Evolutionary conservation across 2,797 vertebrate species (phyloP).

Genomic region (Numenius phaeopus): DNA sequence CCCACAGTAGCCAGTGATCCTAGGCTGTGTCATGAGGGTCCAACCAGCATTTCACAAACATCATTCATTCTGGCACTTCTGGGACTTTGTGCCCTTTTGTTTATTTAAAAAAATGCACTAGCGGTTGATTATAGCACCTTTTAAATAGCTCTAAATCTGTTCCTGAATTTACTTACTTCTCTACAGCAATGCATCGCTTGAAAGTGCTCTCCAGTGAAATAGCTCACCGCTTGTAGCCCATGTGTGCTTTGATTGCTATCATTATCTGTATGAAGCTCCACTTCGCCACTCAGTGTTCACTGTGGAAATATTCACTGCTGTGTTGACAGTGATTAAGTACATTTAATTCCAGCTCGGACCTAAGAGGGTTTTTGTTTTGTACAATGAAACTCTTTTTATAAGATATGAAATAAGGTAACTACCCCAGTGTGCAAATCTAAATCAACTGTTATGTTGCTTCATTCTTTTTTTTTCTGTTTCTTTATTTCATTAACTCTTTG

Average conservation of each 20-base stretch:
- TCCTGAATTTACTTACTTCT: not conserved
- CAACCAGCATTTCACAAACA: not conserved
- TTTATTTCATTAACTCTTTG: not conserved
- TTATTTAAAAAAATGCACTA: not conserved
- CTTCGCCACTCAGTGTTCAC: slow-evolving; percentile 45
- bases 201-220: not conserved
- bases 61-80: not conserved
- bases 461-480: too few relatives aligned
- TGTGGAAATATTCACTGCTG: not conserved
- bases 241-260: not conserved
- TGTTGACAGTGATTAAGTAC: not conserved
- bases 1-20: not conserved
- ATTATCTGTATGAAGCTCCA: not conserved
- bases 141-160: not conserved
- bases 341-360: not conserved
- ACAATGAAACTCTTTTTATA: not conserved
- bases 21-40: not conserved
- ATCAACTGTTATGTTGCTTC: not conserved
- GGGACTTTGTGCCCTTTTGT: not conserved
- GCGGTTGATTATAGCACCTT: not conserved
- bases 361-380: not conserved
- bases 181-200: not conserved
- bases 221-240: not conserved
- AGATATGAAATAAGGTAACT: not conserved
- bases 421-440: not conserved